Evolutionary conservation across 2,888 invertebrate species (phyloP), one percentile per base, ranked within the genome.

Genomic region (Pocota personata): DNA sequence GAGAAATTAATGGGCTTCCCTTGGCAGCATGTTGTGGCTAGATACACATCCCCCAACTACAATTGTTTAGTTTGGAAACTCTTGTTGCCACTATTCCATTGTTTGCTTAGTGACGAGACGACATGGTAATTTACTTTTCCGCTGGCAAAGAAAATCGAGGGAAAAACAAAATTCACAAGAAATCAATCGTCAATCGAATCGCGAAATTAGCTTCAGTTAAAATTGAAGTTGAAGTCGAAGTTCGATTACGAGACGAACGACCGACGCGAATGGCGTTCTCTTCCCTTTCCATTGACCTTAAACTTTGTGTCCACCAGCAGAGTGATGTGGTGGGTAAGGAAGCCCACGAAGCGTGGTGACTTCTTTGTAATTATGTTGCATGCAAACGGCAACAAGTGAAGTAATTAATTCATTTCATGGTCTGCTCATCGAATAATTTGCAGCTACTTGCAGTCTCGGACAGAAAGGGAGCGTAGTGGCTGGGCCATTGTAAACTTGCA

Each of bases 401-500:
- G 76, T 73, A 82, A 86, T 86, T 80, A 86, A 86, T 86, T 86
- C 52, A 77, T 86, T 86, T 86, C 62, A 86, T 72, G 82, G 62
- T 82, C 76, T 57, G 71, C 48, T 46, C 80, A 71, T 80, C 69
- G 37, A 66, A 78, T 82, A 82, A 82, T 66, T 77, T 66, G 67
- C 50, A 67, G 46, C 77, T 64, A 71, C 60, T 62, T 69, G 57
- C 50, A 55, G 32, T n/a, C 32, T 1, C 43, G 6, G 43, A 32
- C 7, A 12, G 35, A 0, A n/a, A 43, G 43, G 3, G 6, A n/a
- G 10, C 27, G 7, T 40, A 30, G 43, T 27, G 12, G n/a, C 27
- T 30, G 8, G 12, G 32, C 66, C 10, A 73, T 43, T 46, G 71
- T 66, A 21, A 73, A 80, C 67, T 69, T 69, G 40, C 67, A 62